phyloP scores from a whole-genome alignment of 1,140 invertebrate genomes.

The Phenacoccus solenopsis region DNA sequence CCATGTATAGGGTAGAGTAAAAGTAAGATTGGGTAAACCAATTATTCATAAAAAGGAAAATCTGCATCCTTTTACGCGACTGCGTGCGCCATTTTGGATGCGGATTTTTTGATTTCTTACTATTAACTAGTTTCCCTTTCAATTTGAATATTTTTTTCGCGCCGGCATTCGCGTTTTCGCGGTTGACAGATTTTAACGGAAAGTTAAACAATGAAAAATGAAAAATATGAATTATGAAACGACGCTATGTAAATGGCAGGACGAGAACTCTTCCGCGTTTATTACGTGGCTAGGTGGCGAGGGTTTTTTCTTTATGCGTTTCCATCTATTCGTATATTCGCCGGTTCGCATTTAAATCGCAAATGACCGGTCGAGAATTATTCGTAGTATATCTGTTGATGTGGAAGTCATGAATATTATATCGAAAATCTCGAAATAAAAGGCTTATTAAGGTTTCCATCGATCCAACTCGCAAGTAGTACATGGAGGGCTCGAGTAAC shows the following conservation, averaged over 20 bases:
- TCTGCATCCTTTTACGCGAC: neutral
- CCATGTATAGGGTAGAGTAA: constrained; percentile 16
- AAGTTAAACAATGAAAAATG: constrained; percentile 17
- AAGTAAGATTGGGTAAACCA: constrained; percentile 17
- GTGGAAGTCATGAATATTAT: no score
- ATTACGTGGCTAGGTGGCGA: no score
- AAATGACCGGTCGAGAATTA: no score
- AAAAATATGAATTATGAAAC: constrained; percentile 14
- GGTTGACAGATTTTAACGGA: constrained; percentile 16
- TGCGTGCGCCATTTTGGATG: neutral
- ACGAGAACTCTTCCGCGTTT: no score
- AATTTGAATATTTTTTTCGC: constrained; percentile 10
- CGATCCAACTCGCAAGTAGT: no score
- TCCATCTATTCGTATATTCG: no score
- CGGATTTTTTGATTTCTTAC: constrained; percentile 10
- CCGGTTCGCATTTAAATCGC: no score
- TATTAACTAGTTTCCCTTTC: constrained; percentile 15
- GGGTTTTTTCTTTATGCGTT: no score
- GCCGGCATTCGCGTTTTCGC: neutral
- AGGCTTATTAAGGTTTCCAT: no score
- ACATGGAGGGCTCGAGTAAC: no score
- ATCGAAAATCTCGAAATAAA: no score
- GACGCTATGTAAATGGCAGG: constrained; percentile 5
- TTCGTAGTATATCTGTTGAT: no score
- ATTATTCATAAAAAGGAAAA: constrained; percentile 16